Conservation (phyloP, 2,797 vertebrate genomes). For the Perodicticus potto region DNA sequence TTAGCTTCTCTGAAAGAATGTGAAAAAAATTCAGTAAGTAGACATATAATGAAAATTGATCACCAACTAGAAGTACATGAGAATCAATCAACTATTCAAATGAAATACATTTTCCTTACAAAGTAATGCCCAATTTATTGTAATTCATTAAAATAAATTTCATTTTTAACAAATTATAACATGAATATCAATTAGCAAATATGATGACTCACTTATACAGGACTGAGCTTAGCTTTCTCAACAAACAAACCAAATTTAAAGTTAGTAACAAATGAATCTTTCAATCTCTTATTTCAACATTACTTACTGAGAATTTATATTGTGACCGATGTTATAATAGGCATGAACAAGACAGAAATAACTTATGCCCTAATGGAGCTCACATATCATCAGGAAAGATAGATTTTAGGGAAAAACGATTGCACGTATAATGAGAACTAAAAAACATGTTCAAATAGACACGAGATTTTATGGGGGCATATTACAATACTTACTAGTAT, state of each 20-base stretch:
- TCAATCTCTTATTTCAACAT: neutral
- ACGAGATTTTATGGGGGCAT: neutral
- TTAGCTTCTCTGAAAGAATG: conserved; percentile 18
- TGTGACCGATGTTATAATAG: neutral
- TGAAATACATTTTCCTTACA: neutral
- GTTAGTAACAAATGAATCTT: neutral
- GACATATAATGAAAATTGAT: neutral
- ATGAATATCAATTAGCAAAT: conserved; percentile 6
- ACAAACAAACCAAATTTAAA: neutral
- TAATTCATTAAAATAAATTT: conserved; percentile 9
- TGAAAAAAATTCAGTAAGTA: conserved; percentile 4
- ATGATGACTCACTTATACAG: neutral
- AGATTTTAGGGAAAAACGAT: neutral
- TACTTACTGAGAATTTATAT: neutral
- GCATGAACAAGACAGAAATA: neutral
- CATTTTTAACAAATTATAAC: neutral
- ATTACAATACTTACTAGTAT: neutral
- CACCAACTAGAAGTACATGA: neutral
- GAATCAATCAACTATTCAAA: neutral
- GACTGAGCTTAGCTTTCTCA: neutral
- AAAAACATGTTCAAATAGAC: neutral
- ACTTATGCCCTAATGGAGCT: neutral
- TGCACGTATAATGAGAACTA: neutral
- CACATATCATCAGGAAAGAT: neutral
- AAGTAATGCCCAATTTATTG: neutral